Conservation (phyloP, 2,888 invertebrate genomes). For the Parascotia fuliginaria region DNA sequence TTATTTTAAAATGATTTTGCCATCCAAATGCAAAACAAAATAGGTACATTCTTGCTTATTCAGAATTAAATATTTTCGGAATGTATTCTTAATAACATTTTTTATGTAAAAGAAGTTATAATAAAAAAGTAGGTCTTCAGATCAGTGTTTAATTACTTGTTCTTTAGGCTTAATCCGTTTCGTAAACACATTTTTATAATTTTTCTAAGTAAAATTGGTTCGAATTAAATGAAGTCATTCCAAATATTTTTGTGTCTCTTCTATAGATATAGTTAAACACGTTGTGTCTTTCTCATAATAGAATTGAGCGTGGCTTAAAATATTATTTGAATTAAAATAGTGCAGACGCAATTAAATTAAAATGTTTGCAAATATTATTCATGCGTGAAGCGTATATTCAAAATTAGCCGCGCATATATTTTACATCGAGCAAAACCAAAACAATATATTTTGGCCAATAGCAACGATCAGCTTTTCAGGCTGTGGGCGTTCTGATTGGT, state of each 20-base stretch:
- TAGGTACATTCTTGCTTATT: too few species aligned
- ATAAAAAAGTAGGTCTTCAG: neutral
- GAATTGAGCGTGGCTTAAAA: too few species aligned
- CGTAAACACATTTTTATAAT: too few species aligned
- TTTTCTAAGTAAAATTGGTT: too few species aligned
- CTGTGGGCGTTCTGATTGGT: conserved; percentile 65
- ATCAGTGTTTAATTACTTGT: neutral
- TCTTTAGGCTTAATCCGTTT: neutral
- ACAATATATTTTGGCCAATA: conserved; percentile 75
- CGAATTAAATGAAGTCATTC: too few species aligned
- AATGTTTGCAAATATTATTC: neutral
- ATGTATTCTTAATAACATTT: neutral
- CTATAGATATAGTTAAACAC: too few species aligned
- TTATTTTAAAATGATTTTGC: too few species aligned
- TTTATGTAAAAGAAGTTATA: neutral
- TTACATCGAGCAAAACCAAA: conserved; percentile 72
- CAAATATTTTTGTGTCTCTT: too few species aligned
- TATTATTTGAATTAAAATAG: too few species aligned
- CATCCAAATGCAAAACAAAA: too few species aligned
- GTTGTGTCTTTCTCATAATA: too few species aligned
- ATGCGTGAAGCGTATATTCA: conserved; percentile 19
- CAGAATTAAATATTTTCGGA: neutral
- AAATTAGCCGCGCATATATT: conserved; percentile 59
- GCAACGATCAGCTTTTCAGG: conserved; percentile 39
- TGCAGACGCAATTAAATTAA: too few species aligned